phyloP scores from a whole-genome alignment of 2,888 invertebrate genomes.

The Stenchaetothrips biformis region DNA sequence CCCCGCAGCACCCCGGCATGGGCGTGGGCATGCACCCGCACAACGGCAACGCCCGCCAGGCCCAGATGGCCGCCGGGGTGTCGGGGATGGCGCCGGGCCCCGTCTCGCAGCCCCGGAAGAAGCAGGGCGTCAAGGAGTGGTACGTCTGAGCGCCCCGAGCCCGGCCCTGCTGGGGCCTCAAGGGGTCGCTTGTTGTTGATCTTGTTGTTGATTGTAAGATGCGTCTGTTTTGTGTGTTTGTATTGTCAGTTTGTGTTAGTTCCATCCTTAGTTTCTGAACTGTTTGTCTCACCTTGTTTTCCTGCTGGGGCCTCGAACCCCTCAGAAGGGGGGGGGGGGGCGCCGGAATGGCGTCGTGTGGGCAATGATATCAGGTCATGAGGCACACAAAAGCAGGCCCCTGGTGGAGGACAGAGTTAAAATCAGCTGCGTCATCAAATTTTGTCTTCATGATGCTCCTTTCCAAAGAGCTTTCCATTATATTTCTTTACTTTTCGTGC shows the following conservation, averaged over 20 bases:
- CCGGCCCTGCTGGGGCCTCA: no score
- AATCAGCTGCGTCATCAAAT: no score
- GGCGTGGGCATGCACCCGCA: slow-evolving; percentile 48
- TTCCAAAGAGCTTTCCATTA: no score
- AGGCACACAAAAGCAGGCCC: no score
- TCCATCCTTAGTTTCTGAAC: background rate
- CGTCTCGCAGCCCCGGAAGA: slow-evolving; percentile 55
- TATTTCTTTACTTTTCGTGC: no score
- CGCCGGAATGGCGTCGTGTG: no score
- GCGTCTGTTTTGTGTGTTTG: background rate
- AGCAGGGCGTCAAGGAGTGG: slow-evolving; percentile 92
- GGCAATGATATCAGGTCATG: no score
- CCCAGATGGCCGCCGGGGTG: slow-evolving; percentile 46
- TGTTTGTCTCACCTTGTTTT: background rate
- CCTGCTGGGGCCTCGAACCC: background rate
- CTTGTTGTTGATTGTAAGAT: slow-evolving; percentile 13
- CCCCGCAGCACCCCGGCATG: slow-evolving; percentile 42
- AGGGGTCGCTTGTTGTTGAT: background rate
- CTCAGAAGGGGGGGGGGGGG: no score
- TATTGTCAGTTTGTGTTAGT: background rate
- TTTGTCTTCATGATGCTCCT: no score
- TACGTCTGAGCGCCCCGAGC: slow-evolving; percentile 66
- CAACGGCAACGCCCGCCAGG: slow-evolving; percentile 44
- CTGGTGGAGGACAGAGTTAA: no score
- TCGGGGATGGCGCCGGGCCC: slow-evolving; percentile 48